These are phyloP conservation scores for Drosophila bifasciata DNA, from an alignment of 1,140 invertebrate species.

Conservation along the genomic window DNA sequence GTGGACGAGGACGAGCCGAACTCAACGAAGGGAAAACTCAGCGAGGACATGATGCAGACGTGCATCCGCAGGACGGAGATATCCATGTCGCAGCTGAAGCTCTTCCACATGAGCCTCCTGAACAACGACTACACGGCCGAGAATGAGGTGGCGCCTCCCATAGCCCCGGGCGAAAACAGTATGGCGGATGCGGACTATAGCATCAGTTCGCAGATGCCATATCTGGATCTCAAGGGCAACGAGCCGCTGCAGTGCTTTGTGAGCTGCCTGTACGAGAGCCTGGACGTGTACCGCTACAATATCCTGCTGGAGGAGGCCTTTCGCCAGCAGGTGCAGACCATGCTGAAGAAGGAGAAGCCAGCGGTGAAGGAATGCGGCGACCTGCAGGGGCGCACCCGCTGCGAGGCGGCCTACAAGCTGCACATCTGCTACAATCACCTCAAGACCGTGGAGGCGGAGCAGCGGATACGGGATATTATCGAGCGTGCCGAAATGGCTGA, in stretches of 20 bases:
- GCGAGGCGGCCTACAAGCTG: slow-evolving; percentile 72
- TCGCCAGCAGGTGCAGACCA: slow-evolving; percentile 50
- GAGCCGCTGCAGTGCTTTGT: slow-evolving; percentile 71
- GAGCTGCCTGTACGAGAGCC: slow-evolving; percentile 60
- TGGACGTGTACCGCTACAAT: slow-evolving; percentile 61
- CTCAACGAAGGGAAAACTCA: slow-evolving; percentile 29
- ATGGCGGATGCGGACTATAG: slow-evolving; percentile 50
- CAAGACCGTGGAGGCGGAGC: slow-evolving; percentile 69
- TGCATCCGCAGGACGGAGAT: slow-evolving; percentile 69
- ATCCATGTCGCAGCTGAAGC: slow-evolving; percentile 72
- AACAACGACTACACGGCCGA: slow-evolving; percentile 59
- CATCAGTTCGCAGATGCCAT: slow-evolving; percentile 29
- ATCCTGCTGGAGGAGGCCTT: slow-evolving; percentile 69
- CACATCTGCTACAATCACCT: slow-evolving; percentile 75
- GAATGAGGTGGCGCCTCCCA: slow-evolving; percentile 28
- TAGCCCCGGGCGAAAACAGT: slow-evolving; percentile 52
- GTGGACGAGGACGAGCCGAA: slow-evolving; percentile 36
- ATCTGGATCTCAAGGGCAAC: slow-evolving; percentile 61
- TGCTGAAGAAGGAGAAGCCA: slow-evolving; percentile 52
- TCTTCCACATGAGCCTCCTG: slow-evolving; percentile 67
- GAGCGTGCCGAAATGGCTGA: slow-evolving; percentile 46
- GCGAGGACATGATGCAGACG: slow-evolving; percentile 57
- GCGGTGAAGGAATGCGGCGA: slow-evolving; percentile 62
- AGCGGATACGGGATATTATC: slow-evolving; percentile 62
- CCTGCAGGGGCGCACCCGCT: slow-evolving; percentile 57